phyloP scores from a whole-genome alignment of 2,113 vertebrate species.

The Elaphurus davidianus region DNA sequence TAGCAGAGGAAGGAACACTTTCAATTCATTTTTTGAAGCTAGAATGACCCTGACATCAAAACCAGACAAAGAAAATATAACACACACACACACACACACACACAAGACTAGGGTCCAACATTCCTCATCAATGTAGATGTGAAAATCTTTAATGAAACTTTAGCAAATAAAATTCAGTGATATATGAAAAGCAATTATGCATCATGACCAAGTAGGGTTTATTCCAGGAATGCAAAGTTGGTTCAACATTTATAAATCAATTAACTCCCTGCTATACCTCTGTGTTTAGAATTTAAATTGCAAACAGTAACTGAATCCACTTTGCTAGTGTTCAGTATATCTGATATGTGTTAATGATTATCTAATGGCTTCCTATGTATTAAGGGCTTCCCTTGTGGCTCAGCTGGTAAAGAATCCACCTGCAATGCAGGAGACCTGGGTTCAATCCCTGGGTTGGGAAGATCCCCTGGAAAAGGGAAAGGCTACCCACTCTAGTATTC shows the following conservation, averaged over 20 bases:
- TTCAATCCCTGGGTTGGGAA: neutral
- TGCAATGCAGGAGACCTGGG: neutral
- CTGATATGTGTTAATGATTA: conserved; percentile 42
- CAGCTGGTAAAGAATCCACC: neutral
- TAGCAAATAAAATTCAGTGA: neutral
- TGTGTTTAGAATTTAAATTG: neutral
- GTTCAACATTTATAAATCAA: neutral
- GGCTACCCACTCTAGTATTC: neutral
- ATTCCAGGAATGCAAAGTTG: neutral
- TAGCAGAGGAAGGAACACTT: neutral
- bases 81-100: neutral
- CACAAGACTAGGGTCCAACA: neutral
- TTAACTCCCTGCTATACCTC: neutral
- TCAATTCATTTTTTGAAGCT: neutral
- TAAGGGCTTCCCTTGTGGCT: neutral
- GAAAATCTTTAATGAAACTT: neutral
- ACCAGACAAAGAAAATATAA: neutral
- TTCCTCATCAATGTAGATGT: neutral
- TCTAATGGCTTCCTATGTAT: neutral
- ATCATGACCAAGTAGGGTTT: neutral
- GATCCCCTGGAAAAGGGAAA: neutral
- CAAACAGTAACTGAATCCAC: neutral
- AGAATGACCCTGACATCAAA: neutral
- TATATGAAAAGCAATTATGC: neutral
- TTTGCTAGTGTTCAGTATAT: neutral